These are phyloP conservation scores for Sciurus niger DNA, from an alignment of 2,113 vertebrate species.

Conservation along the genomic window DNA sequence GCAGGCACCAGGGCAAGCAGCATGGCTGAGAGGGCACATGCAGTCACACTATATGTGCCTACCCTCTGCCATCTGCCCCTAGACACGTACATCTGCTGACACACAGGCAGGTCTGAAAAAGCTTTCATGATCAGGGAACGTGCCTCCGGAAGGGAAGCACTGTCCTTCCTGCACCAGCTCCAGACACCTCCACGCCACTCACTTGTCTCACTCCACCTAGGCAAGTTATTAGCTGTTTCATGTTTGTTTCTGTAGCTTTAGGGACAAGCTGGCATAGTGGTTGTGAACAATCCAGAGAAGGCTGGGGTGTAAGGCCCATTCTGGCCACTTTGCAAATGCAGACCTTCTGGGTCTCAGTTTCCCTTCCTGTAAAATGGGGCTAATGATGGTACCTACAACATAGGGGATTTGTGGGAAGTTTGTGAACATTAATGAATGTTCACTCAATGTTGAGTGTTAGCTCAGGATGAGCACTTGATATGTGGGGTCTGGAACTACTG, in stretches of 20 bases:
- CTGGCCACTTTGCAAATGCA: neutral
- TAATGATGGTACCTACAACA: neutral
- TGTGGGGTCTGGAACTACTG: neutral
- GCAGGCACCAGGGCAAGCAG: neutral
- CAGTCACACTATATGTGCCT: neutral
- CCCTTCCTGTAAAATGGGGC: neutral
- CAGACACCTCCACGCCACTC: fast-evolving
- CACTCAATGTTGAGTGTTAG: neutral
- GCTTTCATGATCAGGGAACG: neutral
- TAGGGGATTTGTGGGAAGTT: neutral
- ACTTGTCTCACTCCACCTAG: neutral
- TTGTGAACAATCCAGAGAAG: constrained; percentile 40
- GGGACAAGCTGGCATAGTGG: neutral
- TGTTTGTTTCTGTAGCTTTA: neutral
- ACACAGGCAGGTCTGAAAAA: neutral
- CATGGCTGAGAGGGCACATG: neutral
- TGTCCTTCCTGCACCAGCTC: neutral
- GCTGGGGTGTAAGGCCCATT: neutral
- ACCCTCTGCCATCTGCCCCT: neutral
- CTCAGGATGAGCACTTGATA: neutral
- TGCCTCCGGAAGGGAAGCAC: neutral
- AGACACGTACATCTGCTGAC: neutral
- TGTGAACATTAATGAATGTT: neutral
- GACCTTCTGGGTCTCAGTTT: neutral
- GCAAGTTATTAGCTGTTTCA: neutral